Percentiles rank a stretch among this genome's conserved stretches.
These are phyloP conservation scores for Agriopis leucophaearia DNA, from an alignment of 2,888 invertebrate genomes.

Conservation along the genomic window DNA sequence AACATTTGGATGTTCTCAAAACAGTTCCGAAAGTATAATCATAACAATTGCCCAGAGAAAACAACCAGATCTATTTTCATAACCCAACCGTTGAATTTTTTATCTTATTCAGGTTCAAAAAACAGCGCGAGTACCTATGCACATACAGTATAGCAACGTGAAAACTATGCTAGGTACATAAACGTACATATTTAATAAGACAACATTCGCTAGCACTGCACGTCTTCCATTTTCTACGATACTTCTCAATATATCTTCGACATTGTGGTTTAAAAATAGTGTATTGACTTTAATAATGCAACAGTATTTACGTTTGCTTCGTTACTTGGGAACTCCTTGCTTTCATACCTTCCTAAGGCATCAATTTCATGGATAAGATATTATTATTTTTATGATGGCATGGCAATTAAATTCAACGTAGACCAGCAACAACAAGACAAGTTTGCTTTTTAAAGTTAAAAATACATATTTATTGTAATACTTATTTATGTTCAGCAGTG, in stretches of 20 bases:
- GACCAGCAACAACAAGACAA: too few relatives aligned
- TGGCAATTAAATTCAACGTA: too few relatives aligned
- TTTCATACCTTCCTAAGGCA: not conserved
- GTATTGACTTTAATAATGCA: slow-evolving; percentile 25
- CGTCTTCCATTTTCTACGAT: slow-evolving; percentile 35
- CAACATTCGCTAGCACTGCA: slow-evolving; percentile 33
- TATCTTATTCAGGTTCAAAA: slow-evolving; percentile 16
- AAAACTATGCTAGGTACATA: slow-evolving; percentile 27
- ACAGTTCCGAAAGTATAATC: slow-evolving; percentile 62
- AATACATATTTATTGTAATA: too few relatives aligned
- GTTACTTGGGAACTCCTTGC: not conserved
- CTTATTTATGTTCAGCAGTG: too few relatives aligned
- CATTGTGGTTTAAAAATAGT: slow-evolving; percentile 26
- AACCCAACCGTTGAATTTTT: slow-evolving; percentile 45
- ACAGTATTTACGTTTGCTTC: slow-evolving; percentile 6
- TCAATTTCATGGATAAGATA: not conserved
- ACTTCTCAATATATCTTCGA: slow-evolving; percentile 33
- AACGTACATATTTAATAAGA: slow-evolving; percentile 32
- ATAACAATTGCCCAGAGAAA: slow-evolving; percentile 60
- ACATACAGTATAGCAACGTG: slow-evolving; percentile 13
- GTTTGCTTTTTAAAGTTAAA: too few relatives aligned
- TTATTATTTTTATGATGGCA: too few relatives aligned
- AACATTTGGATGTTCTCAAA: slow-evolving; percentile 67
- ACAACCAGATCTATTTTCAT: slow-evolving; percentile 56
- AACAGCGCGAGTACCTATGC: slow-evolving; percentile 1